These are phyloP conservation scores for Netelia virgata DNA, from an alignment of 2,888 invertebrate genomes.

Conservation along the genomic window DNA sequence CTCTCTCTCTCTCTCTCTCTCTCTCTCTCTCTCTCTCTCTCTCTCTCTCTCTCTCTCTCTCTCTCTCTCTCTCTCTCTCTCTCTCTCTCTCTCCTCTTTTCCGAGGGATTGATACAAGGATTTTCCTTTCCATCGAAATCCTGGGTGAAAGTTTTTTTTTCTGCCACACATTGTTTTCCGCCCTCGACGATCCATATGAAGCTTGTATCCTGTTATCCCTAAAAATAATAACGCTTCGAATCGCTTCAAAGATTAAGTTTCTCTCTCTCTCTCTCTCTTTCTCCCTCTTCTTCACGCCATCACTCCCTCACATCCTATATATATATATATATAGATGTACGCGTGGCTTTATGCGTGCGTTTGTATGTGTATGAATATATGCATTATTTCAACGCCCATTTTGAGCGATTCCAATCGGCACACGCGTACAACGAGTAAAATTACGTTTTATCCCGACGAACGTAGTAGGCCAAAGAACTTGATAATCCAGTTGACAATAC, in stretches of 20 bases:
- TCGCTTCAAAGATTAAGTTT: constrained; percentile 27
- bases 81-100: constrained; percentile 20
- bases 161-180: background rate
- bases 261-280: no score
- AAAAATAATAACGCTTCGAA: constrained; percentile 18
- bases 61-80: constrained; percentile 37
- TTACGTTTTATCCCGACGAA: constrained; percentile 9
- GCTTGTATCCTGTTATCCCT: constrained; percentile 12
- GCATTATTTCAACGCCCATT: no score
- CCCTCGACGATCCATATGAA: background rate
- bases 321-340: background rate
- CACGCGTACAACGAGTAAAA: background rate
- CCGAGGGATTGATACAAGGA: constrained; percentile 40
- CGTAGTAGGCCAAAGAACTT: constrained; percentile 37
- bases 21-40: constrained; percentile 72
- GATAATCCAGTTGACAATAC: constrained; percentile 61
- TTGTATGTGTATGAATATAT: no score
- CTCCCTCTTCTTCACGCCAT: no score
- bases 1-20: constrained; percentile 72
- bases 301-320: no score
- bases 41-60: constrained; percentile 72
- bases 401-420: background rate
- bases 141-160: constrained; percentile 25
- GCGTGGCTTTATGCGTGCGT: no score
- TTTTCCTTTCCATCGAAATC: constrained; percentile 46